Percentiles rank a stretch among this genome's conserved stretches.
These are phyloP conservation scores for Heliangelus exortis DNA, from an alignment of 2,797 vertebrate genomes.

Conservation along the genomic window DNA sequence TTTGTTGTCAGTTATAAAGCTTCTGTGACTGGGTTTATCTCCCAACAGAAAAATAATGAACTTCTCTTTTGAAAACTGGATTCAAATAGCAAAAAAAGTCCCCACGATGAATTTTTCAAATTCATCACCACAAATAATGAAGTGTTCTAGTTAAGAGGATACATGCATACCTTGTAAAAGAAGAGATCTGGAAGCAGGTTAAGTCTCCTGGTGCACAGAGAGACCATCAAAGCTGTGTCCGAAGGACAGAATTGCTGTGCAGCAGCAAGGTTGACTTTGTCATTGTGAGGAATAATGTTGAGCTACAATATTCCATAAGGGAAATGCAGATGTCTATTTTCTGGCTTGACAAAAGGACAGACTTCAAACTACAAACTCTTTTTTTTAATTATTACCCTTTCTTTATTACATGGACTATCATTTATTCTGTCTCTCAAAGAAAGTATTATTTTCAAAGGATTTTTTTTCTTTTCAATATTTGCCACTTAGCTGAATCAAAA, in stretches of 20 bases:
- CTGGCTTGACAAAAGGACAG: not conserved
- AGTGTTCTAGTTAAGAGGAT: not conserved
- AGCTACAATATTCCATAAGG: not conserved
- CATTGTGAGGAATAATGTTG: rapidly evolving
- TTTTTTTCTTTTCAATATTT: not conserved
- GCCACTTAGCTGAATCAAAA: not conserved
- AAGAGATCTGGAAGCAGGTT: not conserved
- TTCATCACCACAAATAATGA: not conserved
- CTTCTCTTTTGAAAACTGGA: not conserved
- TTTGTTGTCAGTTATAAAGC: not conserved
- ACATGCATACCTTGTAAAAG: not conserved
- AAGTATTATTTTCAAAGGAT: not conserved
- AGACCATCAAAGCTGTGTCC: not conserved
- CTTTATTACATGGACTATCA: not conserved
- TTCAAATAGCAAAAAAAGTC: not conserved
- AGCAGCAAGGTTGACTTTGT: not conserved
- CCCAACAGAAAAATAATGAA: not conserved
- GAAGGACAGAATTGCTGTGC: not conserved
- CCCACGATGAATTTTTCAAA: not conserved
- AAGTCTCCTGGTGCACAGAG: not conserved
- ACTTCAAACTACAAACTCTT: not conserved
- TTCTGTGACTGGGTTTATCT: not conserved
- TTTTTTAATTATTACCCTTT: not conserved
- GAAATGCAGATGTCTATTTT: rapidly evolving
- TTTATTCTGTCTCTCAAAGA: not conserved